Evolutionary conservation across 2,888 invertebrate genomes (phyloP).

Genomic region (Athrips mouffetella): DNA sequence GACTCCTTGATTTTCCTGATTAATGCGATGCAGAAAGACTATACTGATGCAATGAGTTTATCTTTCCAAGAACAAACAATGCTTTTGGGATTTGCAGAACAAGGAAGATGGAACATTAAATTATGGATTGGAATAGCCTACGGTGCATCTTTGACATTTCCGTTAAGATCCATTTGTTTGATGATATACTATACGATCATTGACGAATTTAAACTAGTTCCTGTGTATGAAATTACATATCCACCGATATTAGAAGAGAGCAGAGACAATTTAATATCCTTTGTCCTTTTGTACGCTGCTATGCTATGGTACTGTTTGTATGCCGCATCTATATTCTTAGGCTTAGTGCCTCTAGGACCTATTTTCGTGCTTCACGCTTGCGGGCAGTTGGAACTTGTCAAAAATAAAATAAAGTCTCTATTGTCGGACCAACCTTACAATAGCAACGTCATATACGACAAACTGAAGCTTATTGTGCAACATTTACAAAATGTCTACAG

Average conservation of each 20-base stretch:
- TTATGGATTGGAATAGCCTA: not conserved
- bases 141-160: not conserved
- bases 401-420: conserved; percentile 29
- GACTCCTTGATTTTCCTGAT: not conserved
- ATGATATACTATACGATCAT: conserved; percentile 2
- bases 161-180: not conserved
- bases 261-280: not conserved
- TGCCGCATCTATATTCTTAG: conserved; percentile 28
- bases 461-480: not conserved
- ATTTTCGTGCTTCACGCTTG: conserved; percentile 48
- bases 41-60: not conserved
- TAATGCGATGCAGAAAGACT: not conserved
- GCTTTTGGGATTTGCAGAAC: not conserved
- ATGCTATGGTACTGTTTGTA: conserved; percentile 7
- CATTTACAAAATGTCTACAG: not conserved
- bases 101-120: not conserved
- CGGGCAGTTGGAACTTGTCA: conserved; percentile 45
- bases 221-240: conserved; percentile 1
- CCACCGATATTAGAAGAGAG: not conserved
- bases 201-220: not conserved
- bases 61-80: not conserved
- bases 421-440: conserved; percentile 24
- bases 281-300: not conserved
- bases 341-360: conserved; percentile 45
- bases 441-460: not conserved